Evolutionary conservation across 2,113 vertebrate genomes (phyloP).

Genomic region (Bostrychus sinensis): DNA sequence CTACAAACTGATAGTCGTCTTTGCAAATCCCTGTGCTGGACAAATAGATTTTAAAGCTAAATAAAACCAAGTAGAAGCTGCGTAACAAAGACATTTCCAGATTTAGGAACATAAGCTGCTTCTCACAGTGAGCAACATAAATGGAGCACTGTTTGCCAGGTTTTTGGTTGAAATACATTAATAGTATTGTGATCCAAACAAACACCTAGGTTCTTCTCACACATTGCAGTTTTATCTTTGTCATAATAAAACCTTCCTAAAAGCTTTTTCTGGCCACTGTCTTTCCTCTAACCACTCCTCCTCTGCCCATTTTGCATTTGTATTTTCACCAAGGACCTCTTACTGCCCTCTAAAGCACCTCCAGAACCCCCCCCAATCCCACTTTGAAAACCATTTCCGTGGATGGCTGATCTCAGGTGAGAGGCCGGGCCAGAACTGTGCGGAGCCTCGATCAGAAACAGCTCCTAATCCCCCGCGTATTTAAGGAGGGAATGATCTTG

Average conservation of each 20-base stretch:
- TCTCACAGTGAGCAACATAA: conserved; percentile 3
- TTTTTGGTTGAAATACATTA: conserved; percentile 12
- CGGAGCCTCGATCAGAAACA: background rate
- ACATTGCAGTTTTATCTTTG: conserved; percentile 9
- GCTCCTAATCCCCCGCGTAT: background rate
- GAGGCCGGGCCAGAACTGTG: background rate
- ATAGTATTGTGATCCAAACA: conserved; percentile 16
- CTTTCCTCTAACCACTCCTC: background rate
- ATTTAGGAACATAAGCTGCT: background rate
- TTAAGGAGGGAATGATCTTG: background rate
- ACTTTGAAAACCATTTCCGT: background rate
- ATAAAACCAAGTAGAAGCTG: too few species aligned
- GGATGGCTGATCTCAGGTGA: conserved; percentile 3
- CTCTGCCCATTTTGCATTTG: background rate
- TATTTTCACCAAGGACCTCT: background rate
- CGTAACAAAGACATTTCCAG: too few species aligned
- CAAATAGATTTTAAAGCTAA: too few species aligned
- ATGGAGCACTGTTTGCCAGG: conserved; percentile 3
- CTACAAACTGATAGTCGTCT: too few species aligned
- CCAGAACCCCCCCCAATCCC: background rate
- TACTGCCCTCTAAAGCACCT: background rate
- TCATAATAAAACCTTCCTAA: background rate
- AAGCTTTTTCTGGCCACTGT: too few species aligned
- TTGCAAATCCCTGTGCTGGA: too few species aligned
- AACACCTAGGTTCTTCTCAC: conserved; percentile 18